phyloP scores from a whole-genome alignment of 2,797 vertebrate genomes.

The Borostomias antarcticus region DNA sequence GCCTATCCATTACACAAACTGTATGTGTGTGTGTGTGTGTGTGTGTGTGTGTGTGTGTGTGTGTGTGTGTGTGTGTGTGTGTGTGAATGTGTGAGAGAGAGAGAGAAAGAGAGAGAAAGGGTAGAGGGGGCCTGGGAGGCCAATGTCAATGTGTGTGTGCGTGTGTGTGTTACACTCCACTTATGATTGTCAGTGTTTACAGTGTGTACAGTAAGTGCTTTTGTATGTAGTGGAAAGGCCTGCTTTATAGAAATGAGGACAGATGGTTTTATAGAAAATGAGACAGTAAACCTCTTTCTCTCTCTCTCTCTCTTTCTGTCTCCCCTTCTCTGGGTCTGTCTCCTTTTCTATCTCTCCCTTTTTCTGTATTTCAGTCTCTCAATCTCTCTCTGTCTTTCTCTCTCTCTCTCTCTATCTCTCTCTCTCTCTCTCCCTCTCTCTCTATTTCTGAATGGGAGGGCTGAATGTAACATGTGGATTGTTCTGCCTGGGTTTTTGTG shows the following conservation, averaged over 20 bases:
- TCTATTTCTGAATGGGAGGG: conserved; percentile 32
- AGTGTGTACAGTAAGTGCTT: conserved; percentile 50
- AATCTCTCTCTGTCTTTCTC: not conserved
- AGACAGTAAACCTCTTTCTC: conserved; percentile 10
- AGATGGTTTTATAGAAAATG: conserved; percentile 27
- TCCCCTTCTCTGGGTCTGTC: not conserved
- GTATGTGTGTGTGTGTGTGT: conserved; percentile 57
- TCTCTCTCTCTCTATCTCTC: not conserved
- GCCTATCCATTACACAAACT: conserved; percentile 93
- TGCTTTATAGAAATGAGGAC: not conserved
- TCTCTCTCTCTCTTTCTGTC: not conserved
- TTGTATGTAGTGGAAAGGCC: conserved; percentile 25
- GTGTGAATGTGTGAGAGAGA: conserved; percentile 30
- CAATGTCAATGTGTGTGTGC: not conserved
- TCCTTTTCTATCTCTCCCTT: not conserved
- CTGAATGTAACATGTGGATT: conserved; percentile 30
- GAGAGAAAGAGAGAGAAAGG: conserved; percentile 17
- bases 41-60: conserved; percentile 41
- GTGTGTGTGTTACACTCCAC: conserved; percentile 47
- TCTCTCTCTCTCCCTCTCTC: not conserved
- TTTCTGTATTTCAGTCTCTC: too few relatives aligned
- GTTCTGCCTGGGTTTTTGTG: conserved; percentile 42
- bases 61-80: conserved; percentile 34
- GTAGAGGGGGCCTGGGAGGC: conserved; percentile 33
- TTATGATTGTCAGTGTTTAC: conserved; percentile 64